phyloP scores from a whole-genome alignment of 2,888 invertebrate genomes.

The Yponomeuta sedellus region DNA sequence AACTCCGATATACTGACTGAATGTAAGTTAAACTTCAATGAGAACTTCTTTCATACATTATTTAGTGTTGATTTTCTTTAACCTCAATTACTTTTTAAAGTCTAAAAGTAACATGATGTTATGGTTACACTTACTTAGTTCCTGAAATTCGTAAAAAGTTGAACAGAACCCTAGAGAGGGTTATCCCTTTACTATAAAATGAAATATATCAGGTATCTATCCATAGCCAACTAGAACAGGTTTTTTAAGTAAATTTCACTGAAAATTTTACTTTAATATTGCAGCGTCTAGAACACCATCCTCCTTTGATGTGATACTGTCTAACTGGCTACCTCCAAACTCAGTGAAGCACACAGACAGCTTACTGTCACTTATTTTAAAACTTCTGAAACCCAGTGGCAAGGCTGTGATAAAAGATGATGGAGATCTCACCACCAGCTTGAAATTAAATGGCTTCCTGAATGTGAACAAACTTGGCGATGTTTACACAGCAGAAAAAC shows the following conservation, averaged over 20 bases:
- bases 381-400: conserved; percentile 80
- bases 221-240: too few species aligned
- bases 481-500: conserved; percentile 76
- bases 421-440: conserved; percentile 56
- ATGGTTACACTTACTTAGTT: too few species aligned
- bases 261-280: conserved; percentile 21
- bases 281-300: conserved; percentile 76
- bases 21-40: conserved; percentile 58
- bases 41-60: background rate
- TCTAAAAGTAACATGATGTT: too few species aligned
- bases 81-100: too few species aligned
- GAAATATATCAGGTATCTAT: too few species aligned
- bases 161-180: too few species aligned
- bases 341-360: conserved; percentile 54
- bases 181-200: too few species aligned
- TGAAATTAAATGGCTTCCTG: conserved; percentile 81
- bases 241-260: too few species aligned
- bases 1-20: conserved; percentile 77
- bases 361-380: conserved; percentile 74
- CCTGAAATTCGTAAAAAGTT: too few species aligned
- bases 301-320: conserved; percentile 78
- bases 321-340: conserved; percentile 63
- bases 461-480: conserved; percentile 47
- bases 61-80: too few species aligned
- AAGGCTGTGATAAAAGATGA: conserved; percentile 71